Conservation (phyloP, 1,140 invertebrate species). For the Leptoteleia sp. region DNA sequence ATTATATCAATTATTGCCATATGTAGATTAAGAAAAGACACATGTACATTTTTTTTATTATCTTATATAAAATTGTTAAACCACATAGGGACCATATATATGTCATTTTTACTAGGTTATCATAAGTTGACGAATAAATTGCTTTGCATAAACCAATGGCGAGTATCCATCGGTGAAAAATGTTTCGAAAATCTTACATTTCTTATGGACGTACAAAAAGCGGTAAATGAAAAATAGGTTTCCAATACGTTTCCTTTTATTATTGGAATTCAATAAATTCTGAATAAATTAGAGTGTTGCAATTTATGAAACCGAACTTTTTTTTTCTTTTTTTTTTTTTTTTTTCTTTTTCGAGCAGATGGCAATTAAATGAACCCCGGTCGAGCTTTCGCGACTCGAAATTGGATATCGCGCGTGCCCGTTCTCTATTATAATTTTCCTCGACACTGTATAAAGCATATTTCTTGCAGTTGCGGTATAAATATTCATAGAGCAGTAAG, state of each 20-base stretch:
- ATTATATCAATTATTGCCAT: no score
- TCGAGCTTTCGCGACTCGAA: conserved; percentile 9
- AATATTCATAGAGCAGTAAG: conserved; percentile 69
- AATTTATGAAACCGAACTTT: conserved; percentile 8
- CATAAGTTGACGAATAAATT: no score
- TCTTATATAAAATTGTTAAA: no score
- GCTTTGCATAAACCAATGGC: no score
- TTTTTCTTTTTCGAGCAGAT: conserved; percentile 6
- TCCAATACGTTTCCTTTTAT: background rate
- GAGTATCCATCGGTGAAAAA: no score
- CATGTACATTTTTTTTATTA: no score
- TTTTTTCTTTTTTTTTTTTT: no score
- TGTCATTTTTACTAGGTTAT: no score
- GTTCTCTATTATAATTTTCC: conserved; percentile 43
- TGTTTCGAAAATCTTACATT: no score
- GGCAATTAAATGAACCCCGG: conserved; percentile 13
- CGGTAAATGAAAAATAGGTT: background rate
- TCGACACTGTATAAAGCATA: conserved; percentile 48
- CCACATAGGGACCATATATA: no score
- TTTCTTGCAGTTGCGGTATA: conserved; percentile 62
- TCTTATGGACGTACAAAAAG: no score
- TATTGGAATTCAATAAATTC: conserved; percentile 8
- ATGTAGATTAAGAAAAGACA: no score
- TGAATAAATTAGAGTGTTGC: background rate
- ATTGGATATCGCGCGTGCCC: conserved; percentile 33